phyloP scores from a whole-genome alignment of 1,140 invertebrate genomes.

The Drosophila nikananu region DNA sequence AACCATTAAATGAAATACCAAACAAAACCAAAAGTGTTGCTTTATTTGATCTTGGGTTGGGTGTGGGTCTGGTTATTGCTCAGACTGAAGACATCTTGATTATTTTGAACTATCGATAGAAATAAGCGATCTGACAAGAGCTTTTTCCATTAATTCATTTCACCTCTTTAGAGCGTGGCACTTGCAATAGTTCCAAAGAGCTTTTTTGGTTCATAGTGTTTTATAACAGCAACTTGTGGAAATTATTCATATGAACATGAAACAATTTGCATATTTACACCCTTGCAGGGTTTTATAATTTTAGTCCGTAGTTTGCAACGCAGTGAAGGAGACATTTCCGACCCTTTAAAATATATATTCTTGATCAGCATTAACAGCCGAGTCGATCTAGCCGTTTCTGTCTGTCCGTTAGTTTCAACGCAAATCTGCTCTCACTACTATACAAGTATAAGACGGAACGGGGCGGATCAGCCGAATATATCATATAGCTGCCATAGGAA shows the following conservation, averaged over 20 bases:
- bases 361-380: no score
- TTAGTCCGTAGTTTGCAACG: no score
- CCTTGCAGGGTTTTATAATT: no score
- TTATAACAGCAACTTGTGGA: neutral
- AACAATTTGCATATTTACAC: neutral
- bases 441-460: no score
- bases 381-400: no score
- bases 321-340: no score
- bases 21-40: neutral
- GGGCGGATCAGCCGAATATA: no score
- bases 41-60: neutral
- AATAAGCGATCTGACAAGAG: neutral
- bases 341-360: no score
- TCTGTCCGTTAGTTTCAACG: no score
- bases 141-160: conserved; percentile 4
- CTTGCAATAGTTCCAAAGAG: conserved; percentile 1
- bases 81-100: no score
- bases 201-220: neutral
- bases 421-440: no score
- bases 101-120: neutral
- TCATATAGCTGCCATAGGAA: no score
- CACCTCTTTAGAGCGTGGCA: neutral
- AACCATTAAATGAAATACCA: conserved; percentile 55
- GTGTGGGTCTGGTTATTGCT: neutral
- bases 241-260: neutral